Base-by-base conservation (phyloP, 2,888 invertebrate genomes). In the Odontomyia ornata region DNA sequence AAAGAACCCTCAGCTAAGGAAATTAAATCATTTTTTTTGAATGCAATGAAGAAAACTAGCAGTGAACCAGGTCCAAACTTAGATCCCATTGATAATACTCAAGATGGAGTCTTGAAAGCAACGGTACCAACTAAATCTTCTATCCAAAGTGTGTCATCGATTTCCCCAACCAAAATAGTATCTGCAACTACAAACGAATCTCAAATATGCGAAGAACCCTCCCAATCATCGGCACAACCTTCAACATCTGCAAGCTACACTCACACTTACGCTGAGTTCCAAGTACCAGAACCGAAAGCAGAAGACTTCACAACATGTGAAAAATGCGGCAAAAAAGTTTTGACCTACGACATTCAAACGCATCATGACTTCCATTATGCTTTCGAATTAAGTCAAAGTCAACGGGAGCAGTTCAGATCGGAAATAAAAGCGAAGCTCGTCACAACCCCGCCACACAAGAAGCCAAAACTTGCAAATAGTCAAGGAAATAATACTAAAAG, bases 281-380 rank as follows among this genome's bases (percentile, higher is more conserved):
- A 84, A 0, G 43, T 78, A 4, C 78, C 79, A 0, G 83, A 83
- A 36, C 36, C 83, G 1, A 80, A 77, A 0, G 76, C 81, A 15
- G 81, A 83, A 30, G 79, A 83, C 2, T 77, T 84, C 9, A 79
- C 82, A 1, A 82, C 81, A 65, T 96, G 96, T 84, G 83, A 89
- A 1, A 89, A 92, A 82, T 96, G 96, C 85, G 88, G 88, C 4
- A 89, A 90, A 83, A 83, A 84, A 60, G 86, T 95, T 82, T 80
- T 83, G 0, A 83, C 88, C 1, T 87, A 89, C 83, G 89, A 90
- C 78, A 78, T 81, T 0, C 89, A 89, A 43, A 91, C 90, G 77
- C 96, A 96, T 85, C 85, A 90, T 15, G 96, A 94, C 84, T 92
- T 90, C 82, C 95, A 95, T 84, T 87, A 91, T 75, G 94, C 95